These are phyloP conservation scores for Acholoe squamosa DNA, from an alignment of 2,888 invertebrate genomes.

Conservation along the genomic window DNA sequence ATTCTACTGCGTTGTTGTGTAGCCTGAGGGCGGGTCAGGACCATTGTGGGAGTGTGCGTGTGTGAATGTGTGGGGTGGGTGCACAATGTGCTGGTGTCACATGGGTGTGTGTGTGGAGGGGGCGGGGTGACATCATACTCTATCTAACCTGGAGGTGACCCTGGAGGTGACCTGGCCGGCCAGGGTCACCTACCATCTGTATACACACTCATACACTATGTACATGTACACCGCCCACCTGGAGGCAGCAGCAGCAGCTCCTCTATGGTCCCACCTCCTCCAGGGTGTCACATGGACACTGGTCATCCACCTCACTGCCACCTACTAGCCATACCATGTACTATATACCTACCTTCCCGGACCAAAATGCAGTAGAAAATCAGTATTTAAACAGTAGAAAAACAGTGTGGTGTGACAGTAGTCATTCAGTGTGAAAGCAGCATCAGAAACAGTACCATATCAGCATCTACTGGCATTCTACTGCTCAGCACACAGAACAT, in stretches of 20 bases:
- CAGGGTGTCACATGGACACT: neutral
- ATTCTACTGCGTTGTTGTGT: slow-evolving; percentile 15
- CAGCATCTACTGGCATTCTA: too few species aligned
- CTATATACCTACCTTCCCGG: too few species aligned
- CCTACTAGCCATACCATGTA: too few species aligned
- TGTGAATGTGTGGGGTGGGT: neutral
- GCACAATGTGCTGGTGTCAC: slow-evolving; percentile 22
- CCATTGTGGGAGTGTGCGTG: neutral
- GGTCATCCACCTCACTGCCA: neutral
- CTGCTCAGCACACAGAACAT: too few species aligned
- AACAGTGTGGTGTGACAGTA: too few species aligned
- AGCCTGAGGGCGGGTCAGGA: neutral
- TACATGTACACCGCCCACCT: neutral
- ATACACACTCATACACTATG: neutral
- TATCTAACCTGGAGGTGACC: slow-evolving; percentile 7
- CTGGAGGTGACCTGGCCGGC: neutral
- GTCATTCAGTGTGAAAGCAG: too few species aligned
- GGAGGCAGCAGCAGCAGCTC: neutral
- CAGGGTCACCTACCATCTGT: slow-evolving; percentile 11
- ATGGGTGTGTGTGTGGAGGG: too few species aligned
- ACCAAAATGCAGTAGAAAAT: too few species aligned
- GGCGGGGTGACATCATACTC: slow-evolving; percentile 26
- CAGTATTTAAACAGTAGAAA: too few species aligned
- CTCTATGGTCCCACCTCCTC: neutral
- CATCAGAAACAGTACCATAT: too few species aligned